A percentile compares a stretch with the other conserved stretches of the same genome.
Conservation (phyloP, 2,888 invertebrate species). For the Callyntrura guangdongensis region DNA sequence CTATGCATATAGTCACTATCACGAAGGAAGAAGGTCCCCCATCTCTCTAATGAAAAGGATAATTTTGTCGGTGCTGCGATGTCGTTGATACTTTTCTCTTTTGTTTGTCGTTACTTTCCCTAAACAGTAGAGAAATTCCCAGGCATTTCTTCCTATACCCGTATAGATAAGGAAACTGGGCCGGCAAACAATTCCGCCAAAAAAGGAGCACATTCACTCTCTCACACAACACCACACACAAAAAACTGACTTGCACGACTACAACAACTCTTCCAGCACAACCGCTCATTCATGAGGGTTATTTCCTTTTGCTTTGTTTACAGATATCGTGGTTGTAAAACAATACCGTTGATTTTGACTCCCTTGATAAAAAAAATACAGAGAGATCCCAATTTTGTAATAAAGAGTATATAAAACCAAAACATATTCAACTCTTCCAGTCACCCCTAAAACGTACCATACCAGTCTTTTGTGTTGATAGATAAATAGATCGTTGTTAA, state of each 20-base stretch:
- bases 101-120: background rate
- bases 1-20: background rate
- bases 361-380: background rate
- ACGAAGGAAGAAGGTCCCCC: background rate
- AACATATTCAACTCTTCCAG: background rate
- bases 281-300: constrained; percentile 31
- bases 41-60: constrained; percentile 20
- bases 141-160: background rate
- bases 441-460: background rate
- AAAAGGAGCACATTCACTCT: background rate
- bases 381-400: background rate
- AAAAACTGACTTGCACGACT: background rate
- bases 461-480: background rate
- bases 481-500: background rate
- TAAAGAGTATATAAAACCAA: constrained; percentile 11
- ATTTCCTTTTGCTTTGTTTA: constrained; percentile 41
- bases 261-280: constrained; percentile 5
- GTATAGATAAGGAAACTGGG: constrained; percentile 26
- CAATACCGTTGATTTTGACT: constrained; percentile 51
- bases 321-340: constrained; percentile 47
- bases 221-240: too few species aligned
- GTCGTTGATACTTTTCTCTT: background rate
- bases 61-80: constrained; percentile 18
- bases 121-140: background rate
- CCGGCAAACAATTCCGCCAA: background rate